Percentiles rank a stretch among this genome's conserved stretches.
Conservation (phyloP, 2,797 vertebrate species). For the Miichthys miiuy region DNA sequence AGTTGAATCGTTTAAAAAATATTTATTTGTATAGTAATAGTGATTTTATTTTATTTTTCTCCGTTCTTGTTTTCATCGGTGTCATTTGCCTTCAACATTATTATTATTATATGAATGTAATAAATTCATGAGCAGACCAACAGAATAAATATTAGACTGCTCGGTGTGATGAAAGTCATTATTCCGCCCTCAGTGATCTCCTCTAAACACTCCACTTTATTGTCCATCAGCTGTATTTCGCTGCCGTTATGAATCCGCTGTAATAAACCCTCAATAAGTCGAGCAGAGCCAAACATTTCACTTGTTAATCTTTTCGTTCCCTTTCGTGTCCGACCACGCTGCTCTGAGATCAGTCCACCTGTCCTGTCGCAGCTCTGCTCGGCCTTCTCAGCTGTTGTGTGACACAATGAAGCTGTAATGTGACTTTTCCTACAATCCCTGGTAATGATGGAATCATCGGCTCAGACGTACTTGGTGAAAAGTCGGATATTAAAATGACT, state of each 20-base stretch:
- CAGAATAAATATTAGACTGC: background rate
- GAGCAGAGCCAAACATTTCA: background rate
- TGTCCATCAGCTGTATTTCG: background rate
- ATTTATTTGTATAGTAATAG: too few species aligned
- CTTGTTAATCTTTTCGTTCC: slow-evolving; percentile 20
- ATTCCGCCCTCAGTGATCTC: background rate
- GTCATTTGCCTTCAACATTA: background rate
- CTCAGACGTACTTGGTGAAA: slow-evolving; percentile 15
- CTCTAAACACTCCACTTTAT: background rate
- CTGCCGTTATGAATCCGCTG: background rate
- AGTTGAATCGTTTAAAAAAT: background rate
- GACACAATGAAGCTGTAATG: slow-evolving; percentile 30
- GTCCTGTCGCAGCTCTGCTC: slow-evolving; percentile 5
- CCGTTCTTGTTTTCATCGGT: background rate
- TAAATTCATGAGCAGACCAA: background rate
- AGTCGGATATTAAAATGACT: background rate
- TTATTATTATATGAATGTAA: too few species aligned
- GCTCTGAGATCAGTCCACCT: slow-evolving; percentile 55
- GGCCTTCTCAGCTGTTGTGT: slow-evolving; percentile 44
- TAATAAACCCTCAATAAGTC: slow-evolving; percentile 4
- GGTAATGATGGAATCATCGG: slow-evolving; percentile 28
- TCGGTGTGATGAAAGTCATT: background rate
- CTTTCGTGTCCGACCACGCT: background rate
- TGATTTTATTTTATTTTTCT: background rate
- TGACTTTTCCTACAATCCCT: slow-evolving; percentile 35